Conservation (phyloP, 2,888 invertebrate genomes). For the Archaeoteleia sp. region DNA sequence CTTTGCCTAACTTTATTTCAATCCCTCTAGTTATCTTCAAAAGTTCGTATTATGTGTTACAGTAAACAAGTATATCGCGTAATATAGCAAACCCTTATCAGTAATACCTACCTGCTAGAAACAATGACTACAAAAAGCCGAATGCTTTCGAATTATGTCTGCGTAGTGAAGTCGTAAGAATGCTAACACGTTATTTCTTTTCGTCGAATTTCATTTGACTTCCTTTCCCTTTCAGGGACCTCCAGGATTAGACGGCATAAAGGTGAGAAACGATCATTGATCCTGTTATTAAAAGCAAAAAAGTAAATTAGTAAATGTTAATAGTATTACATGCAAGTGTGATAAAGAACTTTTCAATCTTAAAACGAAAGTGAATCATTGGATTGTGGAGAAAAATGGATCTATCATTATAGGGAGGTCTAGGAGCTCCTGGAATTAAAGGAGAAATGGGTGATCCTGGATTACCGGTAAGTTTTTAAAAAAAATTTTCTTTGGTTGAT, state of each 20-base stretch:
- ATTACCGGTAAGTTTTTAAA: conserved; percentile 84
- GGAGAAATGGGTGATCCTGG: conserved; percentile 96
- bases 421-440: conserved; percentile 93
- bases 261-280: conserved; percentile 81
- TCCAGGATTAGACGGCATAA: conserved; percentile 96
- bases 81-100: not conserved
- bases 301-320: conserved; percentile 24
- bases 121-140: conserved; percentile 27
- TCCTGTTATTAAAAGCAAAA: conserved; percentile 19
- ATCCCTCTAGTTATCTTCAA: conserved; percentile 7
- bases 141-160: conserved; percentile 48
- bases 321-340: too few species aligned
- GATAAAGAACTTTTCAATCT: too few species aligned
- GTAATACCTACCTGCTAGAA: conserved; percentile 23
- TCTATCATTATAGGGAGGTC: conserved; percentile 83
- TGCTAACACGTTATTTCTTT: conserved; percentile 43
- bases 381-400: conserved; percentile 30
- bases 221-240: conserved; percentile 87
- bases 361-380: conserved; percentile 8
- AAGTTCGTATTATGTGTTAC: conserved; percentile 6
- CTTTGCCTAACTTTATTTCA: conserved; percentile 23
- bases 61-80: conserved; percentile 4
- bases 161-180: conserved; percentile 50
- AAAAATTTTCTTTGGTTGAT: conserved; percentile 3
- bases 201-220: conserved; percentile 74